Percentiles rank a stretch among this genome's conserved stretches.
These are phyloP conservation scores for Platanista minor DNA, from an alignment of 2,113 vertebrate genomes.

Conservation along the genomic window DNA sequence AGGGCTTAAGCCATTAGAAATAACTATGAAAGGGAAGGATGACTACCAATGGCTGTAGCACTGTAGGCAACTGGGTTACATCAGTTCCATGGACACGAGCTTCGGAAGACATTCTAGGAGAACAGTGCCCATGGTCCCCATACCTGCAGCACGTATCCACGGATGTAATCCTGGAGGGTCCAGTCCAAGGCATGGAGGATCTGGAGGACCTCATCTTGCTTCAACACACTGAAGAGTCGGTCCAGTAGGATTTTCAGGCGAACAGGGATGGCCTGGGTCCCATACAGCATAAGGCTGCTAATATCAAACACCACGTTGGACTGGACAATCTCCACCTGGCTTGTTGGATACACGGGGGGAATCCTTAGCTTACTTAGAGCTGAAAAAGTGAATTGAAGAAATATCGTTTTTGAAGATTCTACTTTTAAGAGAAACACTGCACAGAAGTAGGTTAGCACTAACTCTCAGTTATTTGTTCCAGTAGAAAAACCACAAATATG, in stretches of 20 bases:
- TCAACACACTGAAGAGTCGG: conserved; percentile 96
- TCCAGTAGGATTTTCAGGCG: conserved; percentile 98
- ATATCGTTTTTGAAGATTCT: background rate
- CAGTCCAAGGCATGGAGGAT: conserved; percentile 97
- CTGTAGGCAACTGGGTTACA: no score
- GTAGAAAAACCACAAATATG: background rate
- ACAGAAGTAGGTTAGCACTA: background rate
- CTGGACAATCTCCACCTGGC: conserved; percentile 98
- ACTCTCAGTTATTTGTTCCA: background rate
- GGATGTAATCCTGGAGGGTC: conserved; percentile 97
- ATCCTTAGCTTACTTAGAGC: conserved; percentile 96
- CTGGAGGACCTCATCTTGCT: conserved; percentile 95
- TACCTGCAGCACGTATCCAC: conserved; percentile 97
- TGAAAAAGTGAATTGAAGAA: conserved; percentile 74
- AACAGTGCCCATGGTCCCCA: rapidly evolving
- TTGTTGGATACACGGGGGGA: conserved; percentile 90
- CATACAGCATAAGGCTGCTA: conserved; percentile 97
- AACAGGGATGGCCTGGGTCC: conserved; percentile 95
- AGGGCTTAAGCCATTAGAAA: background rate
- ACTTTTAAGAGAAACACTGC: background rate
- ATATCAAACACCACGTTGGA: conserved; percentile 98
- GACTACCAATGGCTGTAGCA: background rate
- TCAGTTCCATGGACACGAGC: rapidly evolving
- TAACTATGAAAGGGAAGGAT: background rate
- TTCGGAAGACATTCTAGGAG: background rate